Evolutionary conservation across 1,140 invertebrate genomes (phyloP), one percentile per base, ranked within the genome.

Genomic region (Heliconius melpomene): DNA sequence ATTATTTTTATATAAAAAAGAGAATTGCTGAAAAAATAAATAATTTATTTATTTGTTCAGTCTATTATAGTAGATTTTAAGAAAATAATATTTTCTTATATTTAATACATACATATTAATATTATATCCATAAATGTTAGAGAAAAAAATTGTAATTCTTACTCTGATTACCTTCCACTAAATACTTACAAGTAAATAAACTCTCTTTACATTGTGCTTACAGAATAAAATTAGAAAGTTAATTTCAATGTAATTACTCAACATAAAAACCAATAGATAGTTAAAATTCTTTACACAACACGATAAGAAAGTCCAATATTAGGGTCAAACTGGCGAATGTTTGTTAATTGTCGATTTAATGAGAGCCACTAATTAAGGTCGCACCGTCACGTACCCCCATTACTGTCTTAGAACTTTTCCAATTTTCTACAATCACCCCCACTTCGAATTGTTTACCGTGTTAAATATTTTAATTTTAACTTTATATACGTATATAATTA

Each of bases 371-470:
- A 85, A 87, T 87, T 89, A 89, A 86, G 86, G 83, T 81, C 82
- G 82, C 80, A 82, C 83, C 78, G 83, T 85, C 84, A 87, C 86
- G 87, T 87, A 83, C 76, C 80, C 77, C 77, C 85, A 84, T 88
- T 88, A 87, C 83, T 83, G 83, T 85, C 84, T 88, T 84, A 84
- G 85, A 92, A 92, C 88, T 91, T 92, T 92, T 89, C 89, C 87
- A 87, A 91, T 92, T 91, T 89, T 89, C 86, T 84, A 88, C 83
- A 87, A 86, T 90, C 84, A 80, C 83, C 80, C 80, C 57, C 80
- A 79, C 81, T 84, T 85, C 83, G 81, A 84, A 87, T 86, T 85
- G 84, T 80, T 85, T 78, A 83, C 29, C 76, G 84, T 78, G 54
- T 38, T 81, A 57, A 78, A 78, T 81, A 81, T 81, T 81, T 81